These are phyloP conservation scores for Lymantria dispar DNA, from an alignment of 2,888 invertebrate species.

Conservation along the genomic window DNA sequence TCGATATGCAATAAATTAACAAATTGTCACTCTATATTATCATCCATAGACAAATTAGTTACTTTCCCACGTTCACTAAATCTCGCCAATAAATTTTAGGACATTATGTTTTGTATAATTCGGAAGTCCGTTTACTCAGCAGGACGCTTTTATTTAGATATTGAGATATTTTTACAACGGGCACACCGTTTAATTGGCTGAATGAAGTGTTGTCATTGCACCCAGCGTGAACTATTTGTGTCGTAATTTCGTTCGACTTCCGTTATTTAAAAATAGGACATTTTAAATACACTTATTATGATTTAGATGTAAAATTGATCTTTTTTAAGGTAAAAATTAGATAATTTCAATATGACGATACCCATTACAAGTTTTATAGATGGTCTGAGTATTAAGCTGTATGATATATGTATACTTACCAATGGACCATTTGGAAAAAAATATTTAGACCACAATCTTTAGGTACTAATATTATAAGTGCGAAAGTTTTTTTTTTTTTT, in stretches of 20 bases:
- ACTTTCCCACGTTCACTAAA: constrained; percentile 54
- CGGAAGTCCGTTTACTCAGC: constrained; percentile 53
- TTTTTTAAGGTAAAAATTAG: too few species aligned
- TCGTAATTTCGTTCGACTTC: constrained; percentile 19
- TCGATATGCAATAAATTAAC: constrained; percentile 21
- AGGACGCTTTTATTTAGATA: constrained; percentile 25
- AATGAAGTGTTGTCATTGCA: constrained; percentile 50
- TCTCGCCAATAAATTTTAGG: constrained; percentile 37
- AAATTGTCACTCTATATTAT: constrained; percentile 10
- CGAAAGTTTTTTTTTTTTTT: too few species aligned
- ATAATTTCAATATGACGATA: background rate
- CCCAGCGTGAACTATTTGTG: constrained; percentile 41
- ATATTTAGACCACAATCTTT: too few species aligned
- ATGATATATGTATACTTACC: too few species aligned
- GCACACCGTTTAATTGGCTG: constrained; percentile 37
- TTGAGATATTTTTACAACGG: constrained; percentile 32
- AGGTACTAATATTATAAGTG: too few species aligned
- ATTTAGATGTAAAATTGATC: too few species aligned
- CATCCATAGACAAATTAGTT: constrained; percentile 41
- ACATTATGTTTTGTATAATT: constrained; percentile 29
- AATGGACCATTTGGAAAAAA: too few species aligned
- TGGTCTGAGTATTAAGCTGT: too few species aligned
- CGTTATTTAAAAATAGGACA: constrained; percentile 19
- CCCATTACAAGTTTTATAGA: too few species aligned
- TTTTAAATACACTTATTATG: background rate